Evolutionary conservation across 2,888 invertebrate genomes (phyloP), one percentile per base, ranked within the genome.

Genomic region (Sarcophaga rosellei): DNA sequence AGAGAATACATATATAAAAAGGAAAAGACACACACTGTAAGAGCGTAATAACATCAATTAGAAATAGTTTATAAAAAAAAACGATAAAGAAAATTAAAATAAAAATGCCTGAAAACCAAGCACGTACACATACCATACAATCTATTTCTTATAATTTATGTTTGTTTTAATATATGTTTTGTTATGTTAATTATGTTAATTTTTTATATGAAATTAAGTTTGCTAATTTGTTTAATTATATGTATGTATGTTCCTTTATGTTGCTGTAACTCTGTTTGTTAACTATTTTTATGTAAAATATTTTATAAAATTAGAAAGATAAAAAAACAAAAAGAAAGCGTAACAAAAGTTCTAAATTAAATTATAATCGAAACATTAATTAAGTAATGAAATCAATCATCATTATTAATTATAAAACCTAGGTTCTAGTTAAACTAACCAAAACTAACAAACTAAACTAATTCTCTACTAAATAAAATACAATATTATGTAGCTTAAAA

Each of bases 311-410:
- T 35, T 35, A 10, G 35, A 35, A 35, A 35, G 10, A 35, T 6
- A 35, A 35, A 1, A 35, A 35, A 35, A 65, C 20, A 35, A 63
- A 45, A 77, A 76, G 21, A 89, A 88, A 89, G 90, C 89, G 90
- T 90, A 90, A 88, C 89, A 90, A 89, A 88, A 89, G 90, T 90
- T 90, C 89, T 89, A 90, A 89, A 91, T 90, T 88, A 89, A 88
- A 86, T 78, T 81, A 75, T 81, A 86, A 80, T 78, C 83, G 73
- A 44, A 78, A 70, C 53, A 68, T 61, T 53, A 45, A 78, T 53
- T 15, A 53, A 53, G 5, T 53, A 53, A 76, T 57, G 57, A 79
- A 76, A 47, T 59, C 76, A 84, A 78, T 74, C 72, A 81, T 15
- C 3, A 73, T 74, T 78, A 70, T 77, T 76, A 66, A 62, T 47